Base-by-base conservation (phyloP, 2,797 vertebrate species). In the Anas acuta region DNA sequence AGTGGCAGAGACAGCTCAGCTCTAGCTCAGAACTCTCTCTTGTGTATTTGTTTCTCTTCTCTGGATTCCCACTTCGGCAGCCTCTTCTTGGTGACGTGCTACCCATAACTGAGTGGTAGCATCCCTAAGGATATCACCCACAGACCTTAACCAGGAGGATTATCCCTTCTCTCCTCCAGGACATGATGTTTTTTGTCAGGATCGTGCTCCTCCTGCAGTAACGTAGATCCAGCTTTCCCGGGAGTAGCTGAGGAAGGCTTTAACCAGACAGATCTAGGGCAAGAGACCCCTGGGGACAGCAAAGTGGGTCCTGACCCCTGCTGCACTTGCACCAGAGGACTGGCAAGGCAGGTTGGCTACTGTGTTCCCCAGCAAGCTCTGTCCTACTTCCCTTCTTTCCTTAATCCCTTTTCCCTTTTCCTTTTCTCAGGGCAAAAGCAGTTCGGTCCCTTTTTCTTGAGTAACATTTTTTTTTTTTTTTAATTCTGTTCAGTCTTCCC, bases 341-440 rank as follows among this genome's bases (percentile, higher is more conserved):
- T 71, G 92, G 90, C 41, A 43, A 84, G 67, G 60, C 84, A 95
- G 72, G 77, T 41, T 94, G 88, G 92, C 78, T 79, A 33, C 64
- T 49, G 67, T 64, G 73, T 22, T 96, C 93, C 94, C 92, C 64
- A 21, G 71, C 45, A 94, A 93, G 84, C 43, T 83, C 86, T 74
- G 92, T 64, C 86, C 96, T 93, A 93, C 65, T 93, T 95, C 35
- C 10, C 56, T 90, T 47, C 37, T 41, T 91, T 84, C 62, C 20
- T 92, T 49, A 79, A 82, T 60, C 67, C 64, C 25, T 41, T 81
- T 80, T 49, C 49, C 84, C n/a, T 80, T 37, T 71, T 94, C n/a
- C 26, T 96, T 92, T 86, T 93, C 94, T 95, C 53, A 61, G 11
- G 88, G 86, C 35, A 89, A 77, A 93, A 84, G 16, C 41, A 51